Conservation (phyloP, 2,113 vertebrate genomes). For the Ammodytes dubius region DNA sequence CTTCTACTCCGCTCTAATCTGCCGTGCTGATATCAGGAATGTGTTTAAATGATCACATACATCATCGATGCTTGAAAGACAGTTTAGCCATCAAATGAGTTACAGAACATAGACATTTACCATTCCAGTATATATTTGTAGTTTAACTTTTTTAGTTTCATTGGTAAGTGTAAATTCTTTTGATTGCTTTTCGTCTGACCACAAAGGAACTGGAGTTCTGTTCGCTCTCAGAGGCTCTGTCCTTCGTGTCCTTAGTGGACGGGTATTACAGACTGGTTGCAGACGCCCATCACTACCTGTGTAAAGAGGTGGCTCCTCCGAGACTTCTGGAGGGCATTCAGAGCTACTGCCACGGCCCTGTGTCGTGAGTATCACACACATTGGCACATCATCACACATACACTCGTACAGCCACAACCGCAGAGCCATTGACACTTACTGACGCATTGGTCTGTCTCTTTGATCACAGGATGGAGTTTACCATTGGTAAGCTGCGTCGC, state of each 20-base stretch:
- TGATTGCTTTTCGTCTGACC: not conserved
- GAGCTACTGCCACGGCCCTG: constrained; percentile 94
- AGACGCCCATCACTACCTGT: constrained; percentile 96
- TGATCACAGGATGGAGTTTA: constrained; percentile 92
- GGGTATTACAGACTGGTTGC: constrained; percentile 96
- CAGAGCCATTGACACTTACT: not conserved
- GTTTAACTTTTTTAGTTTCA: not conserved
- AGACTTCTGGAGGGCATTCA: constrained; percentile 93
- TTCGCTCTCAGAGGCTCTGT: constrained; percentile 91
- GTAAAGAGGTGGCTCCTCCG: constrained; percentile 95
- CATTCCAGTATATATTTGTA: not conserved
- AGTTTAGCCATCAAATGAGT: not conserved
- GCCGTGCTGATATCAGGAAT: not conserved
- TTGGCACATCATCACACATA: not conserved
- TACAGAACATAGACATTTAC: not conserved
- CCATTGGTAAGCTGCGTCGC: constrained; percentile 90
- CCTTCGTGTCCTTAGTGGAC: constrained; percentile 95
- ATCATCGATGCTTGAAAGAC: not conserved
- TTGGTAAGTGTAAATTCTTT: not conserved
- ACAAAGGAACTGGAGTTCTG: constrained; percentile 94
- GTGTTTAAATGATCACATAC: not conserved
- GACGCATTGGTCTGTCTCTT: constrained; percentile 6
- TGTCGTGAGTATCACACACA: constrained; percentile 89
- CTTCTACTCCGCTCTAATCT: not conserved
- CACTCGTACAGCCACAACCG: not conserved